Evolutionary conservation across 1,140 invertebrate genomes (phyloP), one percentile per base, ranked within the genome.

Genomic region (Drosophila auraria): DNA sequence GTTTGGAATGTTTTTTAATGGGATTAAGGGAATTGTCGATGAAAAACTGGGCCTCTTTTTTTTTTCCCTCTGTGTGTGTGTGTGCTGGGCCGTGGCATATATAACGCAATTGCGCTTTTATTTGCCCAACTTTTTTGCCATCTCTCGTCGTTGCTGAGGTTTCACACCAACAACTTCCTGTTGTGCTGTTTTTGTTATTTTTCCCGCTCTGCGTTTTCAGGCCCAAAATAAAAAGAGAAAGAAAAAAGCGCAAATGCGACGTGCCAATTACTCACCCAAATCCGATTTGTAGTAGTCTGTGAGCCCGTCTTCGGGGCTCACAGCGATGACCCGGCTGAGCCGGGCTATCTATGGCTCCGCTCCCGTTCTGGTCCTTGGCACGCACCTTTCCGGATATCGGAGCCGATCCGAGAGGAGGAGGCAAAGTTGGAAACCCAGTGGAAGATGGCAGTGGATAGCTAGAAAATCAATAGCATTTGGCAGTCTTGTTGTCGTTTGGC

Each of bases 251-350:
- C 23, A 25, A 38, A 66, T 70, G 73, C 78, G 79, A 72, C 86
- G 80, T 90, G 83, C 87, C 87, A 91, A 91, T 91, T 91, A 91
- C 87, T 91, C 89, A 87, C 78, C 62, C 83, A 91, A 91, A 91
- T 91, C 87, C 87, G 87, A 91, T 91, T 91, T 91, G 83, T 84
- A 78, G 81, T 84, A 78, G 50, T 74, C 72, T 54, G 59, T 61
- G 50, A 25, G 64, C 44, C 59, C 38, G 61, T 49, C 66, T 45
- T 38, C 23, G 27, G 42, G 23, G 61, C 40, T 56, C 54, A 40
- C 53, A 72, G 51, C 72, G 53, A 56, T 78, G 80, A 58, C 64
- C 71, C 50, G 56, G 66, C 58, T 65, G 23, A 49, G 56, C 64
- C 40, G 45, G 53, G 75, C 72, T 58, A 79, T 79, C 74, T 40